Base-by-base conservation (phyloP, 2,113 vertebrate genomes). In the Pterocles burchelli region DNA sequence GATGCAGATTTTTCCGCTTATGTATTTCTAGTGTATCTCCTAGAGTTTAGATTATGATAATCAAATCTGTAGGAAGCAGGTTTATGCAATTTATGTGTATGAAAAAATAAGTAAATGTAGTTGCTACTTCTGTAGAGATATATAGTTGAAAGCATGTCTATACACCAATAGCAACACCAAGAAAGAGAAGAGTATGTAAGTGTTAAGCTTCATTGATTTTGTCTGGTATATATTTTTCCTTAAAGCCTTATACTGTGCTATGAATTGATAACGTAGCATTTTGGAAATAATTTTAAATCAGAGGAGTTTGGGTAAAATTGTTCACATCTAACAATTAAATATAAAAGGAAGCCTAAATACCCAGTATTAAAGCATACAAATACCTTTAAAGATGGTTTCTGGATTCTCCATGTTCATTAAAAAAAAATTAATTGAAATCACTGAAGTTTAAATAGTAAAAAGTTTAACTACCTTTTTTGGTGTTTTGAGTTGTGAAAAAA, bases 1-100 rank as follows among this genome's bases (percentile, higher is more conserved):
- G 48, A 93, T 70, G 11, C 49, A 92, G 54, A 86, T 43, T 80
- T 94, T 89, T 78, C 25, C 62, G n/a, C 36, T 88, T 91, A 80
- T 43, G 12, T 13, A 55, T 51, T 92, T 80, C 54, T 61, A 66
- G 49, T 67, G n/a, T 41, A 54, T 58, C 61, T 87, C 68, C 36
- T 54, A 67, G 34, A 76, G 26, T 80, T 89, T 82, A 73, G 45
- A 43, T 85, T 94, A 62, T 91, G 59, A 94, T 90, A 88, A 83
- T 72, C 22, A 70, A 93, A 49, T 74, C 17, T 26, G 19, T 43
- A 45, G 41, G 16, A 85, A 70, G 25, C 18, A 74, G 15, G 7
- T 72, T 57, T 63, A 43, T 88, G 52, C 46, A 52, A 51, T 24
- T 49, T n/a, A 46, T 38, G 8, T 41, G 13, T 51, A 61, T 34